These are phyloP conservation scores for Leucophenga varia DNA, from an alignment of 1,140 invertebrate species.

Conservation along the genomic window DNA sequence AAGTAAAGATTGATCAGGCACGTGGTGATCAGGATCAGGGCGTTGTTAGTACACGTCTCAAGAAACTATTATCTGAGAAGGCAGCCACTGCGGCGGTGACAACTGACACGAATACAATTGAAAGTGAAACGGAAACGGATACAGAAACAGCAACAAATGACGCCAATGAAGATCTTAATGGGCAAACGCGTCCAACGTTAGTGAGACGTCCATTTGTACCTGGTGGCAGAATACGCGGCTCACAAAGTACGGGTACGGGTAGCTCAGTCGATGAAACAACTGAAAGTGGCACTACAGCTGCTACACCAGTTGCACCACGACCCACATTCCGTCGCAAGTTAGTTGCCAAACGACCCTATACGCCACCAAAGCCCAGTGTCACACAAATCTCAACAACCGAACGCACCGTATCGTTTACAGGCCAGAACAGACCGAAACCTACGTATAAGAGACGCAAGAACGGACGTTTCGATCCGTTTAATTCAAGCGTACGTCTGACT, in stretches of 20 bases:
- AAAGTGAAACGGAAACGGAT: neutral
- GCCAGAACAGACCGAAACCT: conserved; percentile 26
- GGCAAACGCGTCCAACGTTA: neutral
- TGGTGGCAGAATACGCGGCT: neutral
- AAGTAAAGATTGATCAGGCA: conserved; percentile 36
- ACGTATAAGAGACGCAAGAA: conserved; percentile 48
- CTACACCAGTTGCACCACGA: conserved; percentile 2
- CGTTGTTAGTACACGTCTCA: conserved; percentile 33
- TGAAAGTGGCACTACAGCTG: neutral
- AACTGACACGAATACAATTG: neutral
- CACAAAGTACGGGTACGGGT: neutral
- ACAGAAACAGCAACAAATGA: neutral
- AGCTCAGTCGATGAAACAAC: neutral
- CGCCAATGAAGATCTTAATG: too few relatives aligned
- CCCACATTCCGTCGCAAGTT: conserved; percentile 43
- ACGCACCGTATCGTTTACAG: too few relatives aligned
- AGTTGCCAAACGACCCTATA: conserved; percentile 36
- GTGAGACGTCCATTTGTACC: conserved; percentile 1
- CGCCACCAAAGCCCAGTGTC: neutral
- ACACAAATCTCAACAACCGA: too few relatives aligned
- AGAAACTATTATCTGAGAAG: conserved; percentile 31
- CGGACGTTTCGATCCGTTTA: conserved; percentile 45
- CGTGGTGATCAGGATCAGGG: conserved; percentile 30
- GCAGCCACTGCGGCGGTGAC: too few relatives aligned
- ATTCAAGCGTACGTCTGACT: conserved; percentile 35